Percentiles rank a stretch among this genome's conserved stretches.
Conservation (phyloP, 2,797 vertebrate species). For the Setipinna tenuifilis region DNA sequence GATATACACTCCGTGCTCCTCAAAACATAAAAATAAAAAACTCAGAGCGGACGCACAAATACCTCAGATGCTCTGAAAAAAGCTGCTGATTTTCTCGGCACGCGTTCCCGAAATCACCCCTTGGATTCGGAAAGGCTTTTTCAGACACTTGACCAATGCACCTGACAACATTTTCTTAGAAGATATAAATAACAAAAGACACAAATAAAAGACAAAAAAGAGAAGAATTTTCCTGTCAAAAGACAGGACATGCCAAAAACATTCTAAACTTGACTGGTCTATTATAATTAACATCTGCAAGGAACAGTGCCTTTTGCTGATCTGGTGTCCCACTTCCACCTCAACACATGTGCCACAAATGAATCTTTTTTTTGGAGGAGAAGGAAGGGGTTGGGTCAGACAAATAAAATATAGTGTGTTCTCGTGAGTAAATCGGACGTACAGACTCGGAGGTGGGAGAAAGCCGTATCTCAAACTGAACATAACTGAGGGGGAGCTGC, state of each 20-base stretch:
- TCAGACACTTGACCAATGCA: slow-evolving; percentile 32
- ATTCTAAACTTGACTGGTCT: not conserved
- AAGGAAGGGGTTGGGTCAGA: not conserved
- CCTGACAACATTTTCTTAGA: slow-evolving; percentile 9
- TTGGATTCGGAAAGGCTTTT: slow-evolving; percentile 36
- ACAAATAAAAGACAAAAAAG: slow-evolving; percentile 33
- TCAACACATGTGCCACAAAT: slow-evolving; percentile 28
- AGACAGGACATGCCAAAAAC: not conserved
- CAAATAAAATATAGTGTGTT: not conserved
- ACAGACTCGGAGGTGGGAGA: not conserved
- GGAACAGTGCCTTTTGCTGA: slow-evolving; percentile 44
- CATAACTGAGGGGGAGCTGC: not conserved
- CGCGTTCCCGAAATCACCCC: slow-evolving; percentile 12
- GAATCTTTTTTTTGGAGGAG: not conserved
- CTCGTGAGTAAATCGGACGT: not conserved
- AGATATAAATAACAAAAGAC: slow-evolving; percentile 2
- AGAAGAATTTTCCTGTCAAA: not conserved
- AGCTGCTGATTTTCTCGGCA: slow-evolving; percentile 59
- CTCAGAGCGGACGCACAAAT: not conserved
- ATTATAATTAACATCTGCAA: slow-evolving; percentile 34
- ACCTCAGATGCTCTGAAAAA: slow-evolving; percentile 45
- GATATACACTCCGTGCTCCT: slow-evolving; percentile 41
- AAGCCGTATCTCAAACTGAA: not conserved
- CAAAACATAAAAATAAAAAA: slow-evolving; percentile 45
- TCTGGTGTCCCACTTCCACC: slow-evolving; percentile 25